A percentile compares a stretch with the other conserved stretches of the same genome.
Conservation (phyloP, 2,113 vertebrate species). For the Malaclemys terrapin region DNA sequence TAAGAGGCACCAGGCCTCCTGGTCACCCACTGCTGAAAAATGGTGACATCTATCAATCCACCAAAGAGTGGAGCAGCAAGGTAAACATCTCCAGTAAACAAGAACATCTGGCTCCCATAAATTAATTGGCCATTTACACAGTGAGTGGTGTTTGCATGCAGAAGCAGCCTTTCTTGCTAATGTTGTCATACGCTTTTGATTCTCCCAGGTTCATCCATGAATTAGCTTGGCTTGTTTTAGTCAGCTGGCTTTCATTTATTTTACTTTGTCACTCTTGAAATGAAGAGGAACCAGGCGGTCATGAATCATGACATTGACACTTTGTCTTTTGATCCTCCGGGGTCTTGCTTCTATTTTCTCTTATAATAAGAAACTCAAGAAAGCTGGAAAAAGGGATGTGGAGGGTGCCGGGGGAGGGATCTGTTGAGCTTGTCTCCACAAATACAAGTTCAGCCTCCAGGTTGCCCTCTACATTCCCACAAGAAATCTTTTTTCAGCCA, state of each 20-base stretch:
- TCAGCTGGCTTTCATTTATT: slow-evolving; percentile 78
- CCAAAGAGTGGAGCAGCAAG: slow-evolving; percentile 67
- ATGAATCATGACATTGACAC: slow-evolving; percentile 74
- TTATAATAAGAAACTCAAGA: slow-evolving; percentile 64
- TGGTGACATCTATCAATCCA: slow-evolving; percentile 69
- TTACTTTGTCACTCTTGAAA: slow-evolving; percentile 78
- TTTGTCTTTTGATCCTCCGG: slow-evolving; percentile 74
- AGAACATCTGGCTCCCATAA: slow-evolving; percentile 74
- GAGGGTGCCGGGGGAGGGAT: neutral
- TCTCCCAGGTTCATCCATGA: slow-evolving; percentile 69
- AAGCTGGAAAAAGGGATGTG: slow-evolving; percentile 32
- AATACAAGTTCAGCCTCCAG: slow-evolving; percentile 31
- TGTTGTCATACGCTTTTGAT: slow-evolving; percentile 76
- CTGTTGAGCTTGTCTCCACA: slow-evolving; percentile 49
- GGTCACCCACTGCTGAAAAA: slow-evolving; percentile 38
- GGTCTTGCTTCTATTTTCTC: slow-evolving; percentile 71
- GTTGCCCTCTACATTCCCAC: slow-evolving; percentile 8
- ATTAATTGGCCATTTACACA: slow-evolving; percentile 80
- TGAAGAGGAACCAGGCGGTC: slow-evolving; percentile 69
- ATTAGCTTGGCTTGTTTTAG: slow-evolving; percentile 72
- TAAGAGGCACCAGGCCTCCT: slow-evolving; percentile 43
- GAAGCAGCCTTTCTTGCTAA: slow-evolving; percentile 67
- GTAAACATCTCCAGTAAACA: slow-evolving; percentile 61
- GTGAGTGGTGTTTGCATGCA: slow-evolving; percentile 77
- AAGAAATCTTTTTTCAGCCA: neutral